Evolutionary conservation across 1,140 invertebrate genomes (phyloP), one percentile per base, ranked within the genome.

Genomic region (Eubasilissa regina): DNA sequence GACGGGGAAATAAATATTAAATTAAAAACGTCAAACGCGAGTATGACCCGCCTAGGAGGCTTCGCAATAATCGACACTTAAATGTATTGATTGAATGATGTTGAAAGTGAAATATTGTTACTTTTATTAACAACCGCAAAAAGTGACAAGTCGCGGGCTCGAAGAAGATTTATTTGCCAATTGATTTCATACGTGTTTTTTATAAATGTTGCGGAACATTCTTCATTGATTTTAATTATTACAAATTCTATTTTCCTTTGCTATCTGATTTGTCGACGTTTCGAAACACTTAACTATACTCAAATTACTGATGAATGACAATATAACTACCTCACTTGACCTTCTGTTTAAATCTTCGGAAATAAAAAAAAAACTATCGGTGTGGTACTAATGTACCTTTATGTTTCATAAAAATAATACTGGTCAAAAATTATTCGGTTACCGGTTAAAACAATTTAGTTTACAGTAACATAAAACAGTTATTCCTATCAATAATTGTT

Each of bases 31-130:
- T 43, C 21, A 62, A 35, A 62, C 25, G 12, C 12, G 21, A 62
- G 19, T 25, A 3, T 56, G 19, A 56, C 7, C 19, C 11, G 1
- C 25, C 25, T 10, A 62, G 3, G 0, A 62, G 19, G 4, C 25
- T 62, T 13, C 21, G 58, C 19, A 62, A 62, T 62, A 13, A 10
- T 10, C 1, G 25, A 35, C 25, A 62, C 25, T 13, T 9, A 21
- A 25, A 13, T 25, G 25, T 35, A 62, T 62, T 62, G 58, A 25
- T 21, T 56, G 10, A 6, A 0, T 25, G 25, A 62, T 62, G n/a
- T 51, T n/a, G 58, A 62, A 62, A 62, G 58, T 62, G 58, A 62
- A 43, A 62, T 4, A 43, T 62, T 56, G 53, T 21, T 25, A 21
- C 58, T 62, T 62, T 62, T 62, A 35, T 62, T 21, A 62, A 62